Base-by-base conservation (phyloP, 2,797 vertebrate genomes). In the Choloepus didactylus region DNA sequence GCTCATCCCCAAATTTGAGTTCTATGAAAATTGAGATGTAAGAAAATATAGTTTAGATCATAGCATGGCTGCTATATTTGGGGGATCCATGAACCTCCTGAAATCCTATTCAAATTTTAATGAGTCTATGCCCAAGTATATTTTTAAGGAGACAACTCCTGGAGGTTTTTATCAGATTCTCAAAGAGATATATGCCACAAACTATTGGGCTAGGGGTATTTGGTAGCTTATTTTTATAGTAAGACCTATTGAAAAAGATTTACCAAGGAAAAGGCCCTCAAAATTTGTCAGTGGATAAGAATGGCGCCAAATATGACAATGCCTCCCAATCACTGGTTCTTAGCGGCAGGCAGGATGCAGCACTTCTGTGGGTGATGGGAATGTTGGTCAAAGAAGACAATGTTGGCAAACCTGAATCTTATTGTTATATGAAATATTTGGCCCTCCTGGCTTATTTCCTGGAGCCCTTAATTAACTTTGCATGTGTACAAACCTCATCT, bases 321-420 rank as follows among this genome's bases (percentile, higher is more conserved):
- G 15, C 27, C n/a, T 70, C 19, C 4, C 8, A 67, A 77, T 67
- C 29, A 5, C 5, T 67, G 56, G 83, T 70, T 29, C 27, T 25
- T 4, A 3, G 27, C 3, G 9, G 51, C 49, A 35, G 88, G 83
- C 88, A 60, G 81, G 90, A 87, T 69, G 77, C 60, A 49, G n/a
- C 80, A 25, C 56, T 82, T 91, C 49, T 69, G 41, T 89, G 64
- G 83, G 4, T 41, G 67, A 35, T 62, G 70, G 75, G 79, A 41
- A 38, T 29, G n/a, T 38, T 21, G 31, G 69, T 4, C 9, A n/a
- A 73, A 81, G 59, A 86, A 84, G 81, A 25, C 46, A 2, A 10
- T 54, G 27, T 70, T 92, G 91, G 95, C 49, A 76, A 27, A 27
- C 23, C 1, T 8, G 6, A 21, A 16, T 79, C 31, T 51, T 66